Percentiles rank a stretch among this genome's conserved stretches.
Conservation (phyloP, 2,888 invertebrate species). For the Xylota sylvarum region DNA sequence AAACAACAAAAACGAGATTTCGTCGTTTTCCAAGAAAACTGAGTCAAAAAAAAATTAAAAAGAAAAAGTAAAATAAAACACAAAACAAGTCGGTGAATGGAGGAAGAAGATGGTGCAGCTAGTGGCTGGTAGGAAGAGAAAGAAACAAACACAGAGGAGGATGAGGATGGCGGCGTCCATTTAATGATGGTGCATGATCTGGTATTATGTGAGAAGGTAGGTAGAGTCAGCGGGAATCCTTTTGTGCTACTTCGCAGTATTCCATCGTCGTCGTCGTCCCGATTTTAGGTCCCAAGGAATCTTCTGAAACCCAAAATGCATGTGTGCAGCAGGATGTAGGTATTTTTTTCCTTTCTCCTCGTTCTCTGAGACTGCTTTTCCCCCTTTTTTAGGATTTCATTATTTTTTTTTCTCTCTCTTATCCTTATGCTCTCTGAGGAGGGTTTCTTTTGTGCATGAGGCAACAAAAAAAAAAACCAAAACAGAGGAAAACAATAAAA, state of each 20-base stretch:
- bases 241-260: slow-evolving; percentile 75
- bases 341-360: slow-evolving; percentile 43
- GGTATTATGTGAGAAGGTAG: slow-evolving; percentile 71
- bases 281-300: slow-evolving; percentile 66
- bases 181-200: slow-evolving; percentile 77
- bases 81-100: slow-evolving; percentile 42
- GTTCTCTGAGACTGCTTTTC: slow-evolving; percentile 47
- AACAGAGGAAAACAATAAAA: slow-evolving; percentile 72
- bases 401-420: slow-evolving; percentile 48
- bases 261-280: slow-evolving; percentile 56
- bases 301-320: slow-evolving; percentile 69
- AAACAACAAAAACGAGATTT: slow-evolving; percentile 57
- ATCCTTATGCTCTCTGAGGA: slow-evolving; percentile 49
- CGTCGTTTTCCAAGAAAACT: slow-evolving; percentile 70
- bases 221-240: slow-evolving; percentile 77
- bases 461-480: slow-evolving; percentile 33
- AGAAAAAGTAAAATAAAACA: slow-evolving; percentile 40
- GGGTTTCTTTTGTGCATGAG: slow-evolving; percentile 64
- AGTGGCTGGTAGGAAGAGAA: slow-evolving; percentile 5
- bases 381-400: slow-evolving; percentile 53
- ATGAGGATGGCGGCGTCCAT: slow-evolving; percentile 64
- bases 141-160: background rate
- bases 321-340: slow-evolving; percentile 77
- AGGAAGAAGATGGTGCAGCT: slow-evolving; percentile 3
- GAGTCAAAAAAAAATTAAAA: slow-evolving; percentile 43